Percentiles rank a stretch among this genome's conserved stretches.
Conservation (phyloP, 2,888 invertebrate species). For the Acleris holmiana region DNA sequence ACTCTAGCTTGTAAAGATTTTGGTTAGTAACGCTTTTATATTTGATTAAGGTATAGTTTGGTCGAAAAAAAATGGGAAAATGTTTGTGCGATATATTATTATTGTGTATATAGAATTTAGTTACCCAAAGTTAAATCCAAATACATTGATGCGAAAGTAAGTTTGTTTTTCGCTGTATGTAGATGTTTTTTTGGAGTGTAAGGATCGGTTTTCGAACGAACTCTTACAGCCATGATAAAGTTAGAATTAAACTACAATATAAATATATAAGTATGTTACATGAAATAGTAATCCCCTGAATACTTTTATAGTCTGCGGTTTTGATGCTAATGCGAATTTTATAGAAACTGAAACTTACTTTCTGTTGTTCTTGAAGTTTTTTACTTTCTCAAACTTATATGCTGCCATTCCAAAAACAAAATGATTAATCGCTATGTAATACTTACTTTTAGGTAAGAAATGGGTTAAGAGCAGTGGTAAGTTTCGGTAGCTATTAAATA, state of each 20-base stretch:
- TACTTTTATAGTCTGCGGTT: slow-evolving; percentile 1
- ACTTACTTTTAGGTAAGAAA: too few relatives aligned
- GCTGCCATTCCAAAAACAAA: too few relatives aligned
- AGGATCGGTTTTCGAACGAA: slow-evolving; percentile 61
- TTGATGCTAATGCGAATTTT: neutral
- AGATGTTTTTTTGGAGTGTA: slow-evolving; percentile 56
- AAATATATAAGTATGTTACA: slow-evolving; percentile 9
- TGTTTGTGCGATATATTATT: slow-evolving; percentile 61
- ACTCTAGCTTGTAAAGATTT: slow-evolving; percentile 70
- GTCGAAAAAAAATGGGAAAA: slow-evolving; percentile 47
- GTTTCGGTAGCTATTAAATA: neutral
- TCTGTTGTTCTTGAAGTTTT: neutral
- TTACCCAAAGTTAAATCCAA: slow-evolving; percentile 79
- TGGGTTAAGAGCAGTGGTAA: neutral
- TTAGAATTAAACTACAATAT: slow-evolving; percentile 7
- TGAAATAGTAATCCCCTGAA: neutral
- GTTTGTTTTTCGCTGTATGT: slow-evolving; percentile 61
- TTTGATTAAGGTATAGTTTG: slow-evolving; percentile 55
- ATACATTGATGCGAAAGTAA: slow-evolving; percentile 69
- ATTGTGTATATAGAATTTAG: slow-evolving; percentile 80
- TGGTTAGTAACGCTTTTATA: slow-evolving; percentile 63
- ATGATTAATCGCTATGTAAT: too few relatives aligned
- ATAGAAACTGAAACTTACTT: neutral
- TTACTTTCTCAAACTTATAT: neutral
- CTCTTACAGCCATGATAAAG: slow-evolving; percentile 11